Base-by-base conservation (phyloP, 1,140 invertebrate species). In the Apocrypta bakeri region DNA sequence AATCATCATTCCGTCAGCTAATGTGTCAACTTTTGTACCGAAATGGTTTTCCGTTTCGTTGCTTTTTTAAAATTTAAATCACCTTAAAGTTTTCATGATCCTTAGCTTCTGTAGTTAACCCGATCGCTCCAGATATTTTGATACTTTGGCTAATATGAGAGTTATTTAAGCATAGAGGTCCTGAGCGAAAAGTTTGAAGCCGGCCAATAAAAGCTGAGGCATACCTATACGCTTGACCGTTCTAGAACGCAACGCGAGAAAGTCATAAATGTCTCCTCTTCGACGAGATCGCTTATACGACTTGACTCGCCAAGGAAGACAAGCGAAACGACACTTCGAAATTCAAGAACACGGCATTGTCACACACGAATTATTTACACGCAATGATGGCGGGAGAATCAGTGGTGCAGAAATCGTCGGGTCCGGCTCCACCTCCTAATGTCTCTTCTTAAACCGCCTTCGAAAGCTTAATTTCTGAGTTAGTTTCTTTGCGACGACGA, bases 301-400 rank as follows among this genome's bases (percentile, higher is more conserved):
- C n/a, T 21, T 24, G 12, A 4, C 42, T 4, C 14, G 7, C 24
- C 9, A 42, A 14, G 9, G 4, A 24, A 63, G 17, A 63, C 12
- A 61, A 17, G 21, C 33, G 61, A 61, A 33, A 8, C 21, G 61
- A 56, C 48, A 56, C 48, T 21, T 56, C 21, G 3, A 7, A 56
- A 56, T 56, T 17, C 21, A 56, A 21, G 48, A n/a, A 29, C 48
- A 33, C 48, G 73, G 11, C 27, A n/a, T 33, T 21, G 61, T 24
- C n/a, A 29, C 31, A 9, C 61, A 21, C 61, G 56, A 76, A 76
- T 75, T 75, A 75, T 64, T 42, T 25, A 25, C 42, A 75, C 27
- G 42, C 42, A 12, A 48, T 17, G 24, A 63, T 2, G 21, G 48
- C n/a, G 6, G 48, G 48, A 56, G 48, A 17, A 56, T 56, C 14